phyloP scores from a whole-genome alignment of 2,113 vertebrate species.

The Holacanthus passer region DNA sequence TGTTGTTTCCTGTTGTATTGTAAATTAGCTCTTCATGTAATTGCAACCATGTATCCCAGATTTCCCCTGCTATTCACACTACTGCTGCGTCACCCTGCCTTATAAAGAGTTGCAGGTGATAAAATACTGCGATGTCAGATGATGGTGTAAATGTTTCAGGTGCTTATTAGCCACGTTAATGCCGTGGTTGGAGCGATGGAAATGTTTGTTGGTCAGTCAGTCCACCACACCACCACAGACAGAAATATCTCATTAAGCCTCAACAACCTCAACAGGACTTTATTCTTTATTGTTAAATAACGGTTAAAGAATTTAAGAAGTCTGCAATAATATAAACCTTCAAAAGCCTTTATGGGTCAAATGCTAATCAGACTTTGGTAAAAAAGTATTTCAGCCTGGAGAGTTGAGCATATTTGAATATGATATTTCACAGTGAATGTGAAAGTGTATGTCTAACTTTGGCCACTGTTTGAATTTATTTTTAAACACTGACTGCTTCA shows the following conservation, averaged over 20 bases:
- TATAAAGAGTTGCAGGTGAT: not conserved
- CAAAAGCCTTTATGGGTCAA: not conserved
- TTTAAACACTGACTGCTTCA: constrained; percentile 45
- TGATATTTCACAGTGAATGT: not conserved
- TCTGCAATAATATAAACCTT: not conserved
- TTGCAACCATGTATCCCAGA: not conserved
- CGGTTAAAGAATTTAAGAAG: too few species aligned
- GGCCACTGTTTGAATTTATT: constrained; percentile 38
- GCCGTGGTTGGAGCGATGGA: not conserved
- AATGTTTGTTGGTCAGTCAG: not conserved
- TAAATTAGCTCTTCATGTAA: not conserved
- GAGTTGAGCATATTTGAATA: not conserved
- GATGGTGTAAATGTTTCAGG: not conserved
- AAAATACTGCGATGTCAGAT: not conserved
- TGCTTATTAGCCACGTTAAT: not conserved
- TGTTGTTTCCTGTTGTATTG: not conserved
- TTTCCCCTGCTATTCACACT: not conserved
- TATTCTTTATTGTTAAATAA: not conserved
- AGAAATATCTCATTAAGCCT: not conserved
- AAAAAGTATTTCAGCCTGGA: not conserved
- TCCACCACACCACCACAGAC: not conserved
- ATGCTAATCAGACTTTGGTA: not conserved
- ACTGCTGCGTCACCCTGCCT: not conserved
- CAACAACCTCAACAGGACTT: not conserved
- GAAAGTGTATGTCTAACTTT: constrained; percentile 11